Evolutionary conservation across 2,888 invertebrate species (phyloP).

Genomic region (Hypercompe scribonia): DNA sequence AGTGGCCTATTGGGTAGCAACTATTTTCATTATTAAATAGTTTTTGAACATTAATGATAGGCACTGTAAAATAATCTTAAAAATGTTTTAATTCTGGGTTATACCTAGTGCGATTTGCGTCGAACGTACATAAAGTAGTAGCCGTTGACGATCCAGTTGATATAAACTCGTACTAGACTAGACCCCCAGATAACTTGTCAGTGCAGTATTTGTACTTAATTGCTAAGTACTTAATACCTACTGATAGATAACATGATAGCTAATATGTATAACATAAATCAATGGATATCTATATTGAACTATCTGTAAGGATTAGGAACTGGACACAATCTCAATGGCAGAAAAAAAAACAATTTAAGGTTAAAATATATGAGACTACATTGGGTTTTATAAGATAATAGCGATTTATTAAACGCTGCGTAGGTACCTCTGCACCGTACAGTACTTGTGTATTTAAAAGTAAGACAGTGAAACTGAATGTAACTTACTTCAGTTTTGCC

Average conservation of each 20-base stretch:
- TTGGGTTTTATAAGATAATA: not conserved
- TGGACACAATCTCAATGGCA: not conserved
- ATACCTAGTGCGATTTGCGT: not conserved
- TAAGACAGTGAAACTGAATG: no score
- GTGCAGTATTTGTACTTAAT: not conserved
- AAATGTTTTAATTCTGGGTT: not conserved
- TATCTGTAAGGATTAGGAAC: not conserved
- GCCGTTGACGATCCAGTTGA: not conserved
- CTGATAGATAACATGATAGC: not conserved
- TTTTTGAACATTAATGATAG: not conserved
- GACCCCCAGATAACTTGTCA: not conserved
- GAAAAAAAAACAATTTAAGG: not conserved
- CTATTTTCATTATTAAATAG: not conserved
- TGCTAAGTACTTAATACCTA: not conserved
- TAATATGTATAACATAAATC: not conserved
- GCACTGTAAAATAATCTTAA: not conserved
- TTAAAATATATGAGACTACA: not conserved
- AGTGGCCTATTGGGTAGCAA: not conserved
- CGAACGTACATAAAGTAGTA: not conserved
- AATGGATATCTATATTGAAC: not conserved
- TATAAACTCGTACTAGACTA: not conserved
- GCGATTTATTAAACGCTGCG: not conserved
- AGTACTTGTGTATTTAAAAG: not conserved
- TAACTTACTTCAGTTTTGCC: conserved; percentile 87
- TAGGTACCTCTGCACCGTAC: not conserved